phyloP scores from a whole-genome alignment of 2,113 vertebrate species.

The Caracal caracal region DNA sequence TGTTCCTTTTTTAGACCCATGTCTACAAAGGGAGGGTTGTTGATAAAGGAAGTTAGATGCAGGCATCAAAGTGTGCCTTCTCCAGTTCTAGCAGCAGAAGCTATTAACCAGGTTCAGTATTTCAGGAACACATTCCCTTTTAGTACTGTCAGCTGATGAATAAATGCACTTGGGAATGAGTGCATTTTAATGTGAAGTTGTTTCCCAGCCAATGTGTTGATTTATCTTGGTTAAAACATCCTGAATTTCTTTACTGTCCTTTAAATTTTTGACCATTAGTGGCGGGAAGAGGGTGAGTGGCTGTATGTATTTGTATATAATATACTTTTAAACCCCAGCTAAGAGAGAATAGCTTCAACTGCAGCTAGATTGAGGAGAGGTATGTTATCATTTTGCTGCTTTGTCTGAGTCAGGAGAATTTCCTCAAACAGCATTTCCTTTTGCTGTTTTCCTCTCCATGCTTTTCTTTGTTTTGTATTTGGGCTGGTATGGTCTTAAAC shows the following conservation, averaged over 20 bases:
- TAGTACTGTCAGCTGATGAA: background rate
- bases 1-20: background rate
- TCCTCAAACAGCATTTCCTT: slow-evolving; percentile 42
- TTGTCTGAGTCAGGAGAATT: background rate
- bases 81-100: background rate
- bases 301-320: background rate
- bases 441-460: background rate
- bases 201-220: background rate
- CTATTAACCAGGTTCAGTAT: background rate
- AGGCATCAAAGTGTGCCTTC: background rate
- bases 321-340: background rate
- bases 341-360: background rate
- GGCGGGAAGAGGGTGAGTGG: background rate
- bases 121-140: slow-evolving; percentile 17
- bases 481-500: background rate
- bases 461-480: background rate
- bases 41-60: background rate
- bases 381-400: background rate
- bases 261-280: slow-evolving; percentile 31
- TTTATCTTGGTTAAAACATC: slow-evolving; percentile 22
- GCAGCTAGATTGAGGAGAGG: background rate
- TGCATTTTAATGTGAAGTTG: slow-evolving; percentile 39
- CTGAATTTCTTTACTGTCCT: background rate
- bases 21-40: background rate
- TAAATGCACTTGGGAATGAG: slow-evolving; percentile 22